A percentile compares a stretch with the other conserved stretches of the same genome.
These are phyloP conservation scores for Pipistrellus nathusii DNA, from an alignment of 2,797 vertebrate genomes.

Conservation along the genomic window DNA sequence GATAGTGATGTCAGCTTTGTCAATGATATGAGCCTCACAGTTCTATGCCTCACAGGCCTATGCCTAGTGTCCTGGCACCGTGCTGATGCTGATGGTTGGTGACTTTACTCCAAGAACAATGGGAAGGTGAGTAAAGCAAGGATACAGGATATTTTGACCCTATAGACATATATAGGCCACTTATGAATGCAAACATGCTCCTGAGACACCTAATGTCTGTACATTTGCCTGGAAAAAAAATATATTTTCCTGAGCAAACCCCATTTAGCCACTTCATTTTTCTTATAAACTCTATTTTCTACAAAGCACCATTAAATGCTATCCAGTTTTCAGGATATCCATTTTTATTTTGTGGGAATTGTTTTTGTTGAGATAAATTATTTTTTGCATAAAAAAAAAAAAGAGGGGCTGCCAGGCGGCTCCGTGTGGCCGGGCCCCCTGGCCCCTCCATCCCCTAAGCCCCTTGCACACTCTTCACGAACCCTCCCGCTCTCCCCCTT, in stretches of 20 bases:
- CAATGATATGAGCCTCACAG: background rate
- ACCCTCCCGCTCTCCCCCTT: background rate
- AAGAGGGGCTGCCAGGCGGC: background rate
- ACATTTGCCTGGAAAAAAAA: background rate
- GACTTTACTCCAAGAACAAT: background rate
- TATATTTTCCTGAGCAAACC: background rate
- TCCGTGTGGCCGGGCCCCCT: background rate
- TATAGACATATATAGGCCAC: no score
- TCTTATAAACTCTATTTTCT: background rate
- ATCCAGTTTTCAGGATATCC: background rate
- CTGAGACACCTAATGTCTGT: background rate
- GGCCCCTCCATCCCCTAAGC: no score
- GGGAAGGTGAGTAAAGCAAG: background rate
- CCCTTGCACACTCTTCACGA: background rate
- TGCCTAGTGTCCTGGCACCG: background rate
- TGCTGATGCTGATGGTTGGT: no score
- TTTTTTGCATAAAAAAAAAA: conserved; percentile 23
- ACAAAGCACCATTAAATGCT: background rate
- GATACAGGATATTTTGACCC: background rate
- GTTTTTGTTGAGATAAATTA: conserved; percentile 53
- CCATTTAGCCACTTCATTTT: background rate
- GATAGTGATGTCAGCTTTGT: background rate
- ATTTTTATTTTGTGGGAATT: conserved; percentile 24
- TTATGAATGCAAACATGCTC: background rate
- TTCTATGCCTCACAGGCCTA: background rate